A percentile compares a stretch with the other conserved stretches of the same genome.
These are phyloP conservation scores for Agrochola litura DNA, from an alignment of 2,888 invertebrate species.

Conservation along the genomic window DNA sequence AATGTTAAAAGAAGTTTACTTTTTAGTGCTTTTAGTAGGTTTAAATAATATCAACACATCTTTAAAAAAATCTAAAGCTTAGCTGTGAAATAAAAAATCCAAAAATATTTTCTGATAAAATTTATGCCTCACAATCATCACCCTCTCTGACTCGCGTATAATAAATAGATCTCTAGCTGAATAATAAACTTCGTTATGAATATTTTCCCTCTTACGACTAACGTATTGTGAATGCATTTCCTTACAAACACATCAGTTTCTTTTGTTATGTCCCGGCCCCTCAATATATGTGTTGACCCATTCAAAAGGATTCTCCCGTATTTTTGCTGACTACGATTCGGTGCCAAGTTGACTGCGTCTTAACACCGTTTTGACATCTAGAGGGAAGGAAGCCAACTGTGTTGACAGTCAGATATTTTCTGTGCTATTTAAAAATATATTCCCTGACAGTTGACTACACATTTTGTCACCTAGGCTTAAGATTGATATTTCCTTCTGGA, in stretches of 20 bases:
- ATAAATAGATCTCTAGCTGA: slow-evolving; percentile 37
- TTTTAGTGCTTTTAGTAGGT: neutral
- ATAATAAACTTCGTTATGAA: slow-evolving; percentile 15
- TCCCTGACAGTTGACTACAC: neutral
- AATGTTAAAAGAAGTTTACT: neutral
- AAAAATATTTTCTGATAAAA: neutral
- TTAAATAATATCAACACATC: neutral
- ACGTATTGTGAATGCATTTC: slow-evolving; percentile 50
- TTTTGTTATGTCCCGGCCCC: slow-evolving; percentile 30
- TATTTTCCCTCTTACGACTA: slow-evolving; percentile 19
- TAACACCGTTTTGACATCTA: slow-evolving; percentile 47
- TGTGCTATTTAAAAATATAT: slow-evolving; percentile 4
- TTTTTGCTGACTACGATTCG: slow-evolving; percentile 30
- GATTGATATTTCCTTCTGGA: neutral
- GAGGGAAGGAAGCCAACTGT: slow-evolving; percentile 39
- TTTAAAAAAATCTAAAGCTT: neutral
- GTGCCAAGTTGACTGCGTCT: slow-evolving; percentile 43
- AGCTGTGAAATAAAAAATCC: neutral
- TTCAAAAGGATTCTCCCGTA: slow-evolving; percentile 29
- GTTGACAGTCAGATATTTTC: slow-evolving; percentile 27
- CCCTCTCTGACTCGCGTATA: neutral
- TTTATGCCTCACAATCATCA: slow-evolving; percentile 17
- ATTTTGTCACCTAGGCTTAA: neutral
- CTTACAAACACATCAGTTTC: slow-evolving; percentile 47
- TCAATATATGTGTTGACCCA: slow-evolving; percentile 45